Evolutionary conservation across 1,140 invertebrate genomes (phyloP), one percentile per base, ranked within the genome.

Genomic region (Brachionus sp.): DNA sequence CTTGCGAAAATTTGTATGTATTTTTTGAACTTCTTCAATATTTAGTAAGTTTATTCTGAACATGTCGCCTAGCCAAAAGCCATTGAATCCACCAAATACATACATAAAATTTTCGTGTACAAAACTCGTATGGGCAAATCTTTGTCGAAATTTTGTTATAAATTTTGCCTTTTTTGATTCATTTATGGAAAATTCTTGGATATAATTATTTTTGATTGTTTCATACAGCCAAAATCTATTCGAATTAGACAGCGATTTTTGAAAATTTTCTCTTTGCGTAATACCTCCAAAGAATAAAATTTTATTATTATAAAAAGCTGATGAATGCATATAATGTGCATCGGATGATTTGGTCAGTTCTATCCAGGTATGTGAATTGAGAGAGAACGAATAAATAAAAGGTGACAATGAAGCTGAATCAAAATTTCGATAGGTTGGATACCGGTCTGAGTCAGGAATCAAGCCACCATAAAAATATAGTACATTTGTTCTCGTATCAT

Each of bases 1-100:
- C 25, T 13, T 75, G 19, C 70, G 70, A 23, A 53, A 53, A 78
- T 50, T 78, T 7, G 33, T 37, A 5, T 78, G n/a, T 16, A 53
- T 33, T 78, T 42, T 80, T 66, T 80, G 33, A 16, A 80, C 33
- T 12, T 57, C 44, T 5, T 42, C n/a, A 13, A 80, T 62, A 19
- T 46, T 25, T 23, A 4, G n/a, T 13, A 80, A 16, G 37, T 80
- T 44, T 16, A 80, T 66, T 35, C 13, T 66, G 19, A 66, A 62
- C 50, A 80, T 42, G 39, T 80, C 77, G 7, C 35, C 39, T 35
- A 80, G 16, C 37, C 19, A 80, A 39, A 62, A 66, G 7, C 50
- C 50, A 29, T 80, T 80, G 25, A 80, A 80, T 13, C 77, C 77
- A 80, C 46, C 77, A 35, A 80, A 80, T 13, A 80, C 57, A 50